Evolutionary conservation across 37 sponge, comb jelly and placozoan species (phyloP), one percentile per base, ranked within the genome.

Genomic region (Beroe forskalii): DNA sequence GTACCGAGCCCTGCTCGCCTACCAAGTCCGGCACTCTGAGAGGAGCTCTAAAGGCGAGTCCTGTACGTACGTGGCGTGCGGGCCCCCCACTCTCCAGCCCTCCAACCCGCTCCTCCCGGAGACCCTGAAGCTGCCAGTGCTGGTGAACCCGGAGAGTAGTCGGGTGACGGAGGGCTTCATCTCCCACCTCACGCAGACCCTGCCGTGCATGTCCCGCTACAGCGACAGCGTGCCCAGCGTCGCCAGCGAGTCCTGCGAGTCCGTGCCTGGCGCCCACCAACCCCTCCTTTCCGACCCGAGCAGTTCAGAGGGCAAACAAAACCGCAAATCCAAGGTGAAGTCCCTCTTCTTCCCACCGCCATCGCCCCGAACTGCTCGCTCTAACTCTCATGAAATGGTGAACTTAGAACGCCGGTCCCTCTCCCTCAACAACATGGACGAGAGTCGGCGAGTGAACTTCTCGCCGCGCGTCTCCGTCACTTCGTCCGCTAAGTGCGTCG

Each of bases 1-100:
- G 31, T 92, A 95, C 83, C 91, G 60, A 32, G 92, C 91, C 3
- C 92, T 94, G 1, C 89, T 72, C 23, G 91, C 92, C 69, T 91
- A 92, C 92, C 75, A 38, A 8, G 38, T 38, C 37, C 75, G 75
- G 9, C 3, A 19, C 31, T 36, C 75, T 8, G 75, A 23, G 19
- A 36, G 75, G 14, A 39, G 35, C 39, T 20, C 1, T 1, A 39
- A 72, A 30, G 25, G 66, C 66, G 25, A 63, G 66, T 36, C 31
- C 20, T 17, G 19, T 30, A 32, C 75, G 12, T 39, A 17, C 22
- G 35, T 72, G 14, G 1, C 39, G 38, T 38, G 14, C 39, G 75
- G 75, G 31, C 40, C 40, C 14, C 40, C 31, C 75, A 30, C 23
- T 23, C 75, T 72, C 32, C 9, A 17, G 39, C 39, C 23, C 39